Conservation (phyloP, 2,888 invertebrate species). For the Ceraclea dissimilis region DNA sequence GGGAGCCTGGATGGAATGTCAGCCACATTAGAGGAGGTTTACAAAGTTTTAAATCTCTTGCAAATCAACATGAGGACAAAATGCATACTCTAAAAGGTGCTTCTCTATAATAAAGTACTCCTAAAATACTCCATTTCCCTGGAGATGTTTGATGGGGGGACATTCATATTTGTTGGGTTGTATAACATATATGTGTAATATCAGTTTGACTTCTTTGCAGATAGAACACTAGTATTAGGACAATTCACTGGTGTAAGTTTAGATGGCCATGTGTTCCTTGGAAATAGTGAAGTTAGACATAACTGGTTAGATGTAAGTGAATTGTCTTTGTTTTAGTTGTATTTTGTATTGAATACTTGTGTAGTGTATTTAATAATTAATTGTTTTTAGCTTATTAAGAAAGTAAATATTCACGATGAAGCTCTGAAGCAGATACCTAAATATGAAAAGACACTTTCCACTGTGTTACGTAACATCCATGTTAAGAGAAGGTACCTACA, state of each 20-base stretch:
- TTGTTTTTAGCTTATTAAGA: constrained; percentile 66
- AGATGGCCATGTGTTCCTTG: constrained; percentile 83
- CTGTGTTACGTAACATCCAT: constrained; percentile 74
- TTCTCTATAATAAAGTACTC: background rate
- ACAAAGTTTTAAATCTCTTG: constrained; percentile 70
- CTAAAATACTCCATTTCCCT: background rate
- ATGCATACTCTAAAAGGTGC: constrained; percentile 60
- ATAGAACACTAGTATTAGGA: constrained; percentile 75
- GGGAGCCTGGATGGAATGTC: constrained; percentile 84
- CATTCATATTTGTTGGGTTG: too few species aligned
- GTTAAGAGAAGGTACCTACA: constrained; percentile 78
- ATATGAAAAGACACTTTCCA: constrained; percentile 78
- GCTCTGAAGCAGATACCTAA: constrained; percentile 68
- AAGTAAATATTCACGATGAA: constrained; percentile 67
- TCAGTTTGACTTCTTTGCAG: constrained; percentile 36
- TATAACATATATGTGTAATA: too few species aligned
- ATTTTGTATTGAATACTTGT: too few species aligned
- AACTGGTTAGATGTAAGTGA: constrained; percentile 89
- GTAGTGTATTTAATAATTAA: too few species aligned
- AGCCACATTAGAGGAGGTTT: constrained; percentile 87
- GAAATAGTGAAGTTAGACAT: constrained; percentile 86
- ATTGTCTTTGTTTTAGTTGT: constrained; percentile 5
- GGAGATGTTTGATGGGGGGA: background rate
- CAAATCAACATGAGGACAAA: constrained; percentile 63
- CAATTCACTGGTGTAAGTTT: constrained; percentile 86